Percentiles rank a stretch among this genome's conserved stretches.
Conservation (phyloP, 2,113 vertebrate genomes). For the Physeter macrocephalus region DNA sequence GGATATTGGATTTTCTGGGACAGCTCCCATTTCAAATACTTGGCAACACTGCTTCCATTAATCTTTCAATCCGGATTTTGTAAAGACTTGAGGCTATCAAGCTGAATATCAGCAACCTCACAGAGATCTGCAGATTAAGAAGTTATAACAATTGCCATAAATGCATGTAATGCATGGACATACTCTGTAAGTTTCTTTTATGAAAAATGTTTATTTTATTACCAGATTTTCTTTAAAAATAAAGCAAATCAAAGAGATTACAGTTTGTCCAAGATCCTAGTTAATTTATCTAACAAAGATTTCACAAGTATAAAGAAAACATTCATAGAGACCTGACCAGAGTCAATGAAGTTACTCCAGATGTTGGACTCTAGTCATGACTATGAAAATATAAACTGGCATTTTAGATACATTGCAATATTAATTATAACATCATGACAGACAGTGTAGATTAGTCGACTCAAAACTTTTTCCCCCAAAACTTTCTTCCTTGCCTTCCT, state of each 20-base stretch:
- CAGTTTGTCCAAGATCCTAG: not conserved
- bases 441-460: not conserved
- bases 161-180: not conserved
- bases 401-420: not conserved
- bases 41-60: not conserved
- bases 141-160: not conserved
- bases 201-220: not conserved
- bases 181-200: not conserved
- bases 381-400: not conserved
- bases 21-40: not conserved
- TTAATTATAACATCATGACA: not conserved
- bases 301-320: not conserved
- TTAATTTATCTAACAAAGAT: not conserved
- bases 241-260: conserved; percentile 19
- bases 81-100: not conserved
- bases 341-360: not conserved
- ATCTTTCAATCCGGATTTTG: not conserved
- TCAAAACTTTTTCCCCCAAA: not conserved
- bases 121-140: not conserved
- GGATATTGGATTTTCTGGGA: not conserved
- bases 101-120: not conserved
- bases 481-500: not conserved
- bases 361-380: not conserved
- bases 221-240: not conserved
- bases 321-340: not conserved